Conservation (phyloP, 2,113 vertebrate genomes). For the Brachyhypopomus occidentalis region DNA sequence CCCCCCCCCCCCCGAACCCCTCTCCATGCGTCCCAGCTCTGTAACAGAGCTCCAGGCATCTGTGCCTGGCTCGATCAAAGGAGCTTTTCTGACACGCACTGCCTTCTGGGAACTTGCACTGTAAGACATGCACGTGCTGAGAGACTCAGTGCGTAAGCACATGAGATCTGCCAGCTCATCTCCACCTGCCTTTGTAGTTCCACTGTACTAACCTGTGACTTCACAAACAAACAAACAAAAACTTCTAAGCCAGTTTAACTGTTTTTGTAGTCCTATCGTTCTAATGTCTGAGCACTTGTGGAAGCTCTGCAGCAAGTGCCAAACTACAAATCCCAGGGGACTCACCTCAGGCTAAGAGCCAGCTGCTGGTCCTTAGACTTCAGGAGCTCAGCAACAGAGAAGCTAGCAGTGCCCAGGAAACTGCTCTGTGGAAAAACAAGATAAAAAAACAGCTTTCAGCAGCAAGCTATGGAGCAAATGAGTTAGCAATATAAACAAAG, state of each 20-base stretch:
- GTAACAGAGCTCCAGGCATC: conserved; percentile 14
- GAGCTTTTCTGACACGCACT: conserved; percentile 22
- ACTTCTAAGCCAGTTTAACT: background rate
- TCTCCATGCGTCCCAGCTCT: background rate
- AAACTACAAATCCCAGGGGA: background rate
- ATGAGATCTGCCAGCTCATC: too few relatives aligned
- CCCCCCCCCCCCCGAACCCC: background rate
- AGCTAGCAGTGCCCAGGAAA: conserved; percentile 89
- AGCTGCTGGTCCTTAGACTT: conserved; percentile 89
- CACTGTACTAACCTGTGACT: too few relatives aligned
- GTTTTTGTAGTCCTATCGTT: background rate
- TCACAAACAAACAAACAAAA: background rate
- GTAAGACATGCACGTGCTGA: conserved; percentile 4
- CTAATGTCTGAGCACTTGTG: background rate
- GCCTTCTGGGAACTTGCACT: conserved; percentile 23
- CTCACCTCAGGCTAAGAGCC: conserved; percentile 89
- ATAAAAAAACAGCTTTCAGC: background rate
- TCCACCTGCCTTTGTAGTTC: too few relatives aligned
- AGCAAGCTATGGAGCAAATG: background rate
- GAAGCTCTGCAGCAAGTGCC: too few relatives aligned
- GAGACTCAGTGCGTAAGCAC: too few relatives aligned
- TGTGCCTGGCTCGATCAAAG: conserved; percentile 29
- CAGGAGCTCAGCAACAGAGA: conserved; percentile 87
- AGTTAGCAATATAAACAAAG: too few relatives aligned
- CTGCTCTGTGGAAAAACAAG: conserved; percentile 77